These are phyloP conservation scores for Clarias macrocephalus DNA, from an alignment of 2,113 vertebrate species.

Conservation along the genomic window DNA sequence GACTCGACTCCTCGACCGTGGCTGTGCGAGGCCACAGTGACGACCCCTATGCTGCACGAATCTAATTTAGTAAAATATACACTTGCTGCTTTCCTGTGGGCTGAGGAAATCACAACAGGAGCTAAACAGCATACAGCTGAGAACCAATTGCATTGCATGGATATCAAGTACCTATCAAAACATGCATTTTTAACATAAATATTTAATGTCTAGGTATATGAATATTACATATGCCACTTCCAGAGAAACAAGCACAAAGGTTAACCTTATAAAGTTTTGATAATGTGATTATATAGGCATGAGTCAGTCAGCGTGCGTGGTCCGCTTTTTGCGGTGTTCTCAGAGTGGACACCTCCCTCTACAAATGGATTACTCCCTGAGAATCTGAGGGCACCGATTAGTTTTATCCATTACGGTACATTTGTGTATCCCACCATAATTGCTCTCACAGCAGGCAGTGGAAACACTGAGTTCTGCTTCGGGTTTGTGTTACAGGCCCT, in stretches of 20 bases:
- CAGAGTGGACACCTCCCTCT: constrained; percentile 38
- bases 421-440: constrained; percentile 51
- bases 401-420: constrained; percentile 51
- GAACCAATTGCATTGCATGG: neutral
- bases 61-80: neutral
- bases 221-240: constrained; percentile 9
- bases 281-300: constrained; percentile 47
- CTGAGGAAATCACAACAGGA: constrained; percentile 3
- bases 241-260: neutral
- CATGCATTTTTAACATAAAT: neutral
- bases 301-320: constrained; percentile 27
- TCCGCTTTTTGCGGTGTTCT: constrained; percentile 5
- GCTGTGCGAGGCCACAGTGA: too few species aligned
- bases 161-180: neutral
- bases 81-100: neutral
- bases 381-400: constrained; percentile 37
- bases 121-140: constrained; percentile 4
- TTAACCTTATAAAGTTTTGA: constrained; percentile 41
- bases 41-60: too few species aligned
- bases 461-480: constrained; percentile 53
- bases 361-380: constrained; percentile 52
- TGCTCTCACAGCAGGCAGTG: constrained; percentile 53
- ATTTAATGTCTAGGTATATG: neutral
- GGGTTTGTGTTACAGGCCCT: constrained; percentile 52
- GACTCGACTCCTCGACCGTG: too few species aligned